Evolutionary conservation across 1,140 invertebrate genomes (phyloP).

Genomic region (Sweltsa coloradensis): DNA sequence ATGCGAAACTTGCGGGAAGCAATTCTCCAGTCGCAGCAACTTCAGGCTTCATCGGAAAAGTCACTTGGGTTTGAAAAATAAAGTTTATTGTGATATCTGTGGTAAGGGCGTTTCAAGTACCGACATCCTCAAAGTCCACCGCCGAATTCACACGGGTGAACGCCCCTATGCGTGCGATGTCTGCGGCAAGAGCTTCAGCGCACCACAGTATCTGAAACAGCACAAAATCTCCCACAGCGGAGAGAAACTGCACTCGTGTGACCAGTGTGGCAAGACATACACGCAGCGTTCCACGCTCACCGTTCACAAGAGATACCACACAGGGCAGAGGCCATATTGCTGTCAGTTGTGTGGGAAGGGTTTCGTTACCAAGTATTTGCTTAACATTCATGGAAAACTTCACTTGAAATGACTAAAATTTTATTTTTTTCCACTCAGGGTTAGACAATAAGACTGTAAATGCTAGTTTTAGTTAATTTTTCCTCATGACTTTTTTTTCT

Average conservation of each 20-base stretch:
- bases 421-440: no score
- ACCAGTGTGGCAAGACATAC: constrained; percentile 43
- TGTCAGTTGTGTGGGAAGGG: constrained; percentile 2
- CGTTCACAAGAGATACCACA: constrained; percentile 29
- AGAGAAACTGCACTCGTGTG: constrained; percentile 55
- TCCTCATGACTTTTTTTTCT: no score
- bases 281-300: constrained; percentile 33
- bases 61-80: constrained; percentile 39
- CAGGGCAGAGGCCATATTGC: constrained; percentile 2
- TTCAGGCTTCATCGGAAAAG: constrained; percentile 37
- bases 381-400: constrained; percentile 1
- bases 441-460: no score
- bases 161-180: constrained; percentile 33
- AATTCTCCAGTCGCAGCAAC: constrained; percentile 22
- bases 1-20: constrained; percentile 40
- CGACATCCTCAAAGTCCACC: constrained; percentile 34
- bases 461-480: no score
- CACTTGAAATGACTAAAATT: background rate
- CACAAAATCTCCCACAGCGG: constrained; percentile 58
- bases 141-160: constrained; percentile 26
- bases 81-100: constrained; percentile 35
- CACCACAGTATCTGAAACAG: constrained; percentile 35
- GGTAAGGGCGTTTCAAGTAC: constrained; percentile 42
- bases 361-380: background rate
- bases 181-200: constrained; percentile 30